Conservation (phyloP, 1,140 invertebrate genomes). For the Listronotus oregonensis region DNA sequence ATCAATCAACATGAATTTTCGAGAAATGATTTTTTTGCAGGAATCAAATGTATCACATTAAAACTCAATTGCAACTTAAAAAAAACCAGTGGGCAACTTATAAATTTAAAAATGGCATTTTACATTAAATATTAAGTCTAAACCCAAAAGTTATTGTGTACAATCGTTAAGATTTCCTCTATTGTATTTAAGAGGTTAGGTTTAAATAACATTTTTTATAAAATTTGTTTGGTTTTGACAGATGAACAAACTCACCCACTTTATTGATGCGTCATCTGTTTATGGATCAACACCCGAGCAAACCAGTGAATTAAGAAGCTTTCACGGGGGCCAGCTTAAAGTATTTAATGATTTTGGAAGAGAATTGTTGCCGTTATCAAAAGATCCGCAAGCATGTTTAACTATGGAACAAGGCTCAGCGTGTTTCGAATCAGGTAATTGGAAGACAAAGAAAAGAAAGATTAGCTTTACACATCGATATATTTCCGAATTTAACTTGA, state of each 20-base stretch:
- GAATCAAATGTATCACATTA: too few relatives aligned
- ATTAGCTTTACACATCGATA: too few relatives aligned
- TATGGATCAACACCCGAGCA: slow-evolving; percentile 70
- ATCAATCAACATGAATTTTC: too few relatives aligned
- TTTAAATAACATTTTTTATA: too few relatives aligned
- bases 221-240: slow-evolving; percentile 48
- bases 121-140: too few relatives aligned
- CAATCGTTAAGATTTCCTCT: background rate
- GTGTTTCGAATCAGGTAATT: slow-evolving; percentile 64
- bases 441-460: too few relatives aligned
- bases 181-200: background rate
- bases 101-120: too few relatives aligned
- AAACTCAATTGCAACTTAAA: too few relatives aligned
- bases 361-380: slow-evolving; percentile 63
- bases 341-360: slow-evolving; percentile 65
- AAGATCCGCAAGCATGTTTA: slow-evolving; percentile 61
- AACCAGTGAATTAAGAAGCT: slow-evolving; percentile 59
- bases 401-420: slow-evolving; percentile 61
- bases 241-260: slow-evolving; percentile 78
- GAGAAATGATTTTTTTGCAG: too few relatives aligned
- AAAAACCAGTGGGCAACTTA: too few relatives aligned
- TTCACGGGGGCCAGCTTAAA: slow-evolving; percentile 63
- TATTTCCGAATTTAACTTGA: too few relatives aligned
- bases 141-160: background rate
- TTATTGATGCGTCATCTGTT: slow-evolving; percentile 72